A percentile compares a stretch with the other conserved stretches of the same genome.
Evolutionary conservation across 2,888 invertebrate genomes (phyloP).

Genomic region (Helicoverpa assulta): DNA sequence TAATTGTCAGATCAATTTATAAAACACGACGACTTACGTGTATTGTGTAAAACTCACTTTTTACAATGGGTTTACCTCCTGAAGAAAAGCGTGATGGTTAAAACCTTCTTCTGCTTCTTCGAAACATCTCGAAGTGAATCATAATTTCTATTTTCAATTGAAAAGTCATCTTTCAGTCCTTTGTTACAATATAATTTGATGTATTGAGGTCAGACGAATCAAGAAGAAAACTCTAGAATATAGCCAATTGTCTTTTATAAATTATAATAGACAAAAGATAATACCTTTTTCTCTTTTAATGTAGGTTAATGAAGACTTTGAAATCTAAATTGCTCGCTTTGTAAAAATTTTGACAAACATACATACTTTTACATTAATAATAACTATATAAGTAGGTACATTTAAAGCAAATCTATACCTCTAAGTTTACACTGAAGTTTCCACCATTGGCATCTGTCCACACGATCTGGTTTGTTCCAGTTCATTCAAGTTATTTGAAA

Average conservation of each 20-base stretch:
- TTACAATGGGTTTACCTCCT: neutral
- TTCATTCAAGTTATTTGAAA: neutral
- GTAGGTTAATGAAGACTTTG: no score
- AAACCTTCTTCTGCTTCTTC: neutral
- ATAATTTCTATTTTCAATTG: no score
- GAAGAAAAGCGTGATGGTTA: neutral
- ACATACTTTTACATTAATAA: neutral
- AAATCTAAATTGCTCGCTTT: no score
- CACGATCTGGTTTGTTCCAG: neutral
- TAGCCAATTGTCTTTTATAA: no score
- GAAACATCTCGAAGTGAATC: neutral
- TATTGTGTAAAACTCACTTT: constrained; percentile 20
- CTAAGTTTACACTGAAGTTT: constrained; percentile 3
- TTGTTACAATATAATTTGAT: no score
- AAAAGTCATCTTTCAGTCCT: no score
- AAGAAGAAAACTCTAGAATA: no score
- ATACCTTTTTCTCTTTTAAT: no score
- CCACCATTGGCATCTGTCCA: neutral
- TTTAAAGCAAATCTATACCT: neutral
- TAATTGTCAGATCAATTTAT: constrained; percentile 81
- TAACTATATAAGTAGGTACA: neutral
- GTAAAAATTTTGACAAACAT: neutral
- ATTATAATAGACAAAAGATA: no score
- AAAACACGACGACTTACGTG: constrained; percentile 73
- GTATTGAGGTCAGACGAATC: no score